These are phyloP conservation scores for Dunckerocampus dactyliophorus DNA, from an alignment of 2,113 vertebrate genomes.

Conservation along the genomic window DNA sequence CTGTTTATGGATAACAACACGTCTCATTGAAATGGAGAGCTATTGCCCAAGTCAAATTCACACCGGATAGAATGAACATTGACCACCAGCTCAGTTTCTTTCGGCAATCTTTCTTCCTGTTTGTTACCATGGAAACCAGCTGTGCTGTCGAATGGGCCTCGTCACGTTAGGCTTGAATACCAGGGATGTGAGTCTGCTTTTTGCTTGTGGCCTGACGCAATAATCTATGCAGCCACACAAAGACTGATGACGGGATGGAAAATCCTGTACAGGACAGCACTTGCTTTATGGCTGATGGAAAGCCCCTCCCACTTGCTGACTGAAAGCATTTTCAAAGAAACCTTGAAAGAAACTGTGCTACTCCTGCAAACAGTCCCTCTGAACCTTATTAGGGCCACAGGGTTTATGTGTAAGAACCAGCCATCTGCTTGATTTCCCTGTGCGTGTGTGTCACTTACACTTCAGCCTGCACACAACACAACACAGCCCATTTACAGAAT, in stretches of 20 bases:
- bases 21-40: too few species aligned
- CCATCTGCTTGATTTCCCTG: constrained; percentile 6
- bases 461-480: constrained; percentile 1
- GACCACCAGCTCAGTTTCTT: constrained; percentile 21
- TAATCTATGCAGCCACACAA: constrained; percentile 51
- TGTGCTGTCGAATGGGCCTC: constrained; percentile 10
- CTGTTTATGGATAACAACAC: too few species aligned
- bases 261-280: constrained; percentile 36
- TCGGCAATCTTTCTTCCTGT: constrained; percentile 28
- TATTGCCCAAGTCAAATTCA: constrained; percentile 21
- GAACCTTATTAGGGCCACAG: constrained; percentile 21
- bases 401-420: constrained; percentile 10
- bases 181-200: constrained; percentile 27
- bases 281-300: constrained; percentile 40
- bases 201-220: constrained; percentile 38
- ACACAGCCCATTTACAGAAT: constrained; percentile 20
- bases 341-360: constrained; percentile 13
- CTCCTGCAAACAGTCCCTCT: constrained; percentile 19
- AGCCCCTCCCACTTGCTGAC: constrained; percentile 39
- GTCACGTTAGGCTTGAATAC: constrained; percentile 3
- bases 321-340: constrained; percentile 44
- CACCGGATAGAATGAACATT: constrained; percentile 21
- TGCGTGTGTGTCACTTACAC: background rate
- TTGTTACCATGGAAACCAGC: constrained; percentile 50
- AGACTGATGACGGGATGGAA: constrained; percentile 32